Evolutionary conservation across 2,113 vertebrate species (phyloP).

Genomic region (Aptenodytes forsteri): DNA sequence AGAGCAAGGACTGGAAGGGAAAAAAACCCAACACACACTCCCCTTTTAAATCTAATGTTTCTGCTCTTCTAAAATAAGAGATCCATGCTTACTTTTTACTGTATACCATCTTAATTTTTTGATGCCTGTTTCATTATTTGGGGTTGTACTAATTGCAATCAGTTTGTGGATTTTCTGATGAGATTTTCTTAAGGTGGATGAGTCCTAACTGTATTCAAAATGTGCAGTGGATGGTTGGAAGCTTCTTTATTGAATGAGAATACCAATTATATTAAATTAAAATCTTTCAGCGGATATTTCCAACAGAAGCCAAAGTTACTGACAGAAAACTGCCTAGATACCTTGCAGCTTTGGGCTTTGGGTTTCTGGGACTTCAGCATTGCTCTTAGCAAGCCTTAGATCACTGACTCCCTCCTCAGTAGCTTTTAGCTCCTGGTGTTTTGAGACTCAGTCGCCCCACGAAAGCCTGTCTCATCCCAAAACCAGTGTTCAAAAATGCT

Average conservation of each 20-base stretch:
- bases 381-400: not conserved
- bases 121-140: not conserved
- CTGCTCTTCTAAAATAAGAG: not conserved
- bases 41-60: not conserved
- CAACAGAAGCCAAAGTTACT: not conserved
- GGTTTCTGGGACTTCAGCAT: not conserved
- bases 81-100: not conserved
- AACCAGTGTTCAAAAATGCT: not conserved
- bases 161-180: not conserved
- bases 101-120: not conserved
- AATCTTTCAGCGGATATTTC: not conserved
- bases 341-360: not conserved
- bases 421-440: not conserved
- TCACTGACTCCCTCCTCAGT: not conserved
- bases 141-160: not conserved
- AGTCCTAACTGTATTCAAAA: not conserved
- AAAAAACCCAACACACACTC: rapidly evolving
- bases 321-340: not conserved
- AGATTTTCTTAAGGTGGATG: not conserved
- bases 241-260: not conserved
- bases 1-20: not conserved
- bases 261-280: not conserved
- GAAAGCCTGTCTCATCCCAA: not conserved
- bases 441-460: not conserved
- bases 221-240: not conserved